Base-by-base conservation (phyloP, 2,888 invertebrate genomes). In the Heliconius hortense region DNA sequence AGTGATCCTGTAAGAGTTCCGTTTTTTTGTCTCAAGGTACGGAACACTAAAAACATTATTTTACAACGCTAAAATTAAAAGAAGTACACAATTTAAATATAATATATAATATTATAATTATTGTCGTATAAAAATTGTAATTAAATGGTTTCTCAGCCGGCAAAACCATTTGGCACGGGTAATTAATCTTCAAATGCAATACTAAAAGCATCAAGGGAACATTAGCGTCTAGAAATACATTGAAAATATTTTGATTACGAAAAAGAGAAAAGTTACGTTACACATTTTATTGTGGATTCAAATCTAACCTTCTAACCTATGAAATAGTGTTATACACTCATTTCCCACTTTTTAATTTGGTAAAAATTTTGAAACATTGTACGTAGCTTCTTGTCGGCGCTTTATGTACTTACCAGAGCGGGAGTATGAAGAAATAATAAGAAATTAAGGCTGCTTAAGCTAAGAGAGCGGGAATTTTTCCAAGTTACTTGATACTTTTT, bases 151-250 rank as follows among this genome's bases (percentile, higher is more conserved):
- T 35, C 35, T 63, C 63, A 63, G 21, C 11, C 35, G 31, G 63
- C 31, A 63, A 35, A 35, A 10, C 35, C 35, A 63, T 21, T 35
- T 1, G 63, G 21, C 8, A 63, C 31, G 35, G 10, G n/a, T 35
- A 35, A 63, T 63, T 31, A 63, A 63, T n/a, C 31, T 63, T 63
- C 35, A 63, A 63, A 63, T 35, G 63, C 10, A 63, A 35, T 63
- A 31, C 11, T 11, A 35, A 8, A 31, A 63, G 63, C 31, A 31
- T 63, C 28, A n/a, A 10, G 10, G 31, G 31, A 35, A 35, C 31
- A 21, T 28, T 13, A 2, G 18, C 5, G 0, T 35, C 63, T 63
- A n/a, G 63, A 35, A 35, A 35, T 35, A n/a, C 10, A 4, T 31
- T 63, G 3, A n/a, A 28, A 63, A 10, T 35, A n/a, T 18, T n/a